Evolutionary conservation across 2,797 vertebrate genomes (phyloP).

Genomic region (Acropternis orthonyx): DNA sequence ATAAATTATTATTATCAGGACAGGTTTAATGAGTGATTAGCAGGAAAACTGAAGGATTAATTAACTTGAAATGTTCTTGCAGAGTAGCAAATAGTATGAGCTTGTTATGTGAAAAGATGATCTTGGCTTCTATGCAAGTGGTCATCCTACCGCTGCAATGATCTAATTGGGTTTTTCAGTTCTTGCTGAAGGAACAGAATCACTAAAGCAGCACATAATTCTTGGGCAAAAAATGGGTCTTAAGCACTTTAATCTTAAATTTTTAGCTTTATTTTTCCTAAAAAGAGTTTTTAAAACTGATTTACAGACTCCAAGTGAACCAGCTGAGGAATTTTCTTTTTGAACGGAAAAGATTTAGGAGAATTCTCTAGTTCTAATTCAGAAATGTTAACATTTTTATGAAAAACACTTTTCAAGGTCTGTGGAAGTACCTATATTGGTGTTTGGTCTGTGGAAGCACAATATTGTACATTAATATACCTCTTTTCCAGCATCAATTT

Average conservation of each 20-base stretch:
- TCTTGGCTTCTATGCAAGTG: not conserved
- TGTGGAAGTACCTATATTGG: not conserved
- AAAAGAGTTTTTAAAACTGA: slow-evolving; percentile 89
- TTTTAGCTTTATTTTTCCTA: slow-evolving; percentile 54
- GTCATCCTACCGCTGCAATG: not conserved
- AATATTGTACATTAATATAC: not conserved
- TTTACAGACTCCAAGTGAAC: slow-evolving; percentile 80
- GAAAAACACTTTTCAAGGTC: not conserved
- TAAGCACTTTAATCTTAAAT: not conserved
- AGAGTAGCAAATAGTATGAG: not conserved
- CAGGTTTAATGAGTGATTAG: slow-evolving; percentile 43
- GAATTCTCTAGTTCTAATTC: slow-evolving; percentile 29
- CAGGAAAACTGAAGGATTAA: slow-evolving; percentile 25
- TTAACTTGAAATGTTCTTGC: slow-evolving; percentile 16
- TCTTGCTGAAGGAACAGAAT: not conserved
- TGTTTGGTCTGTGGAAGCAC: not conserved
- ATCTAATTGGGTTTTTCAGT: not conserved
- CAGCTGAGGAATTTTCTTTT: slow-evolving; percentile 77
- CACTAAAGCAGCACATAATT: not conserved
- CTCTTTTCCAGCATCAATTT: not conserved
- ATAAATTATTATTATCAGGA: slow-evolving; percentile 53
- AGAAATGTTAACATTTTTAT: not conserved
- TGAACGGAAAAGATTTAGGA: slow-evolving; percentile 76
- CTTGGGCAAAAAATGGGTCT: not conserved
- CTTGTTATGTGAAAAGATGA: not conserved